Percentiles rank a stretch among this genome's conserved stretches.
Conservation (phyloP, 1,140 invertebrate genomes). For the Bombyx mandarina region DNA sequence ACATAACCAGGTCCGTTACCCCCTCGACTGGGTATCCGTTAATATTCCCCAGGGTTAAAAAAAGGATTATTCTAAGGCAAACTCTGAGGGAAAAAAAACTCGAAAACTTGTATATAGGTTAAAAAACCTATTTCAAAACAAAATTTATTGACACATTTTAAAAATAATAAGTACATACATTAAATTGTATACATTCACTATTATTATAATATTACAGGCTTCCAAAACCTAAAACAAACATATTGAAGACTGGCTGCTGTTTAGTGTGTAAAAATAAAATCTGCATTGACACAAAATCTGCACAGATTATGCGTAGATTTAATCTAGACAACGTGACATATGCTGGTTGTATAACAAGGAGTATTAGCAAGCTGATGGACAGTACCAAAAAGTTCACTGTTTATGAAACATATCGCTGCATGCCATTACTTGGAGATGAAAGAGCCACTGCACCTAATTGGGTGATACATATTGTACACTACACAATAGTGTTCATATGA, state of each 20-base stretch:
- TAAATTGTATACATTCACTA: constrained; percentile 16
- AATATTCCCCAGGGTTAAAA: too few species aligned
- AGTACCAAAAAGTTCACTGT: constrained; percentile 31
- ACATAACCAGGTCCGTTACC: too few species aligned
- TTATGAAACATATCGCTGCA: constrained; percentile 42
- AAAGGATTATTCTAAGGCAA: too few species aligned
- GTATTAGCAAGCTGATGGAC: constrained; percentile 24
- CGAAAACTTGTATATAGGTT: too few species aligned
- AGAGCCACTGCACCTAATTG: constrained; percentile 34
- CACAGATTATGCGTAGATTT: constrained; percentile 2
- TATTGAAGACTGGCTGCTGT: not conserved
- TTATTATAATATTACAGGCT: constrained; percentile 15
- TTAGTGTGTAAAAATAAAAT: constrained; percentile 9
- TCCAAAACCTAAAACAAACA: constrained; percentile 12
- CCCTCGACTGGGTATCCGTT: too few species aligned
- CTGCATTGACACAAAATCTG: constrained; percentile 8
- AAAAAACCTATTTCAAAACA: constrained; percentile 19
- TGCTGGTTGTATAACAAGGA: constrained; percentile 27
- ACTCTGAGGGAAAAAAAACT: too few species aligned
- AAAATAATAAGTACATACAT: constrained; percentile 45
- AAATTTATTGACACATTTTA: constrained; percentile 43
- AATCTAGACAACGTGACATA: constrained; percentile 7
- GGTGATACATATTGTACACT: constrained; percentile 44
- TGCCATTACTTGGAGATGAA: constrained; percentile 51
- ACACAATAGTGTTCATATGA: constrained; percentile 27